Conservation (phyloP, 2,888 invertebrate species). For the Sphaeridia pumilis region DNA sequence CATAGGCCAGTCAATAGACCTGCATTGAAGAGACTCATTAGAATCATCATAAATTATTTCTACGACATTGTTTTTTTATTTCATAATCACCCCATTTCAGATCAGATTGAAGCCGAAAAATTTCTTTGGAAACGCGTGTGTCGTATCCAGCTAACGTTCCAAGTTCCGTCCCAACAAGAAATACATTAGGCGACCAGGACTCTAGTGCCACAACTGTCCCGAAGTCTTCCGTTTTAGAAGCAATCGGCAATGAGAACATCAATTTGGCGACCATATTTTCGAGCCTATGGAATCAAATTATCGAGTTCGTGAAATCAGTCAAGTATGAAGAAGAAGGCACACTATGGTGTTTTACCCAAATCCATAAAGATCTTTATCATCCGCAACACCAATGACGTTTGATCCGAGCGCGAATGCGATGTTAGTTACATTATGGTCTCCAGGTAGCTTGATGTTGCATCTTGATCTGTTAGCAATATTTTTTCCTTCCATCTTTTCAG, state of each 20-base stretch:
- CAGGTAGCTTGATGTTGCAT: slow-evolving; percentile 33
- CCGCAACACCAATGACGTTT: slow-evolving; percentile 33
- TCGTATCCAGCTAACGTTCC: slow-evolving; percentile 33
- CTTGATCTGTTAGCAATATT: slow-evolving; percentile 66
- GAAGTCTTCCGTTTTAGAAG: slow-evolving; percentile 20
- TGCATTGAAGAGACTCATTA: too few relatives aligned
- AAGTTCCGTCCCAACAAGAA: slow-evolving; percentile 34
- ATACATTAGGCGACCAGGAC: slow-evolving; percentile 33
- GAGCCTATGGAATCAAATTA: slow-evolving; percentile 17
- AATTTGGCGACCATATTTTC: slow-evolving; percentile 33
- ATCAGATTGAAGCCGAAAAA: slow-evolving; percentile 33
- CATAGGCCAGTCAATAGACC: slow-evolving; percentile 62
- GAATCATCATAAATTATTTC: too few relatives aligned
- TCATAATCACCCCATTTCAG: too few relatives aligned
- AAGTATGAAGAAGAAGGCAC: too few relatives aligned
- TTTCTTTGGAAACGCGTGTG: slow-evolving; percentile 30
- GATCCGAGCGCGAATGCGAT: slow-evolving; percentile 30
- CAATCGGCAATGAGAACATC: slow-evolving; percentile 28
- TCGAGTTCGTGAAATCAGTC: neutral
- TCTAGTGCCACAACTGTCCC: slow-evolving; percentile 32
- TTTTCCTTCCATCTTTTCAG: slow-evolving; percentile 71
- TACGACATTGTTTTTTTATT: too few relatives aligned
- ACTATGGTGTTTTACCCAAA: slow-evolving; percentile 29
- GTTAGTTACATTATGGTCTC: slow-evolving; percentile 31
- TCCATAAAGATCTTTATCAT: slow-evolving; percentile 31